phyloP scores from a whole-genome alignment of 2,888 invertebrate species.

The Epirrhoe tristata region DNA sequence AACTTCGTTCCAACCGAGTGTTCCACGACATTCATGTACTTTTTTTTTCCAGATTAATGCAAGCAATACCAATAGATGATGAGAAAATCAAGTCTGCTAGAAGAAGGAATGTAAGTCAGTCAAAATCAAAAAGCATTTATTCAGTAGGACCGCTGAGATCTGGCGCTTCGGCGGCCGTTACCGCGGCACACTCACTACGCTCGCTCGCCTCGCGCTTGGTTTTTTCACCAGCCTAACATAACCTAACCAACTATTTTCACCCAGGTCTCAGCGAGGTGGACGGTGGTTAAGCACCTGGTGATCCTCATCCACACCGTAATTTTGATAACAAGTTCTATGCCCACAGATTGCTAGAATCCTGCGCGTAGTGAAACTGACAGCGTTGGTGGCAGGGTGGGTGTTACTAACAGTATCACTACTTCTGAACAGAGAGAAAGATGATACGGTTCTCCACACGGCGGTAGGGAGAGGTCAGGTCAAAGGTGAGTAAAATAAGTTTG shows the following conservation, averaged over 20 bases:
- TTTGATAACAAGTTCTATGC: no score
- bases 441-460: constrained; percentile 87
- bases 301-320: no score
- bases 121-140: background rate
- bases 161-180: no score
- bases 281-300: no score
- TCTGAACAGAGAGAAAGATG: constrained; percentile 87
- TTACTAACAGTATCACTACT: constrained; percentile 88
- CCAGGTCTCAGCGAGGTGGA: no score
- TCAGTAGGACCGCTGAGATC: no score
- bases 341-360: constrained; percentile 58
- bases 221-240: no score
- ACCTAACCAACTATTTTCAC: no score
- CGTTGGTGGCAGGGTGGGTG: constrained; percentile 87
- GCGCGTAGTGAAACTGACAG: constrained; percentile 62
- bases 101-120: constrained; percentile 55
- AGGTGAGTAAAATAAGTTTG: constrained; percentile 66
- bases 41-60: constrained; percentile 59
- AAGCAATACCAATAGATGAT: constrained; percentile 50
- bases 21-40: no score
- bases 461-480: constrained; percentile 81
- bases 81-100: constrained; percentile 53
- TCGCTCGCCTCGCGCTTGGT: no score
- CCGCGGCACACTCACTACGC: no score
- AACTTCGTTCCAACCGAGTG: no score